Evolutionary conservation across 2,888 invertebrate genomes (phyloP), one percentile per base, ranked within the genome.

Genomic region (Ceraclea dissimilis): DNA sequence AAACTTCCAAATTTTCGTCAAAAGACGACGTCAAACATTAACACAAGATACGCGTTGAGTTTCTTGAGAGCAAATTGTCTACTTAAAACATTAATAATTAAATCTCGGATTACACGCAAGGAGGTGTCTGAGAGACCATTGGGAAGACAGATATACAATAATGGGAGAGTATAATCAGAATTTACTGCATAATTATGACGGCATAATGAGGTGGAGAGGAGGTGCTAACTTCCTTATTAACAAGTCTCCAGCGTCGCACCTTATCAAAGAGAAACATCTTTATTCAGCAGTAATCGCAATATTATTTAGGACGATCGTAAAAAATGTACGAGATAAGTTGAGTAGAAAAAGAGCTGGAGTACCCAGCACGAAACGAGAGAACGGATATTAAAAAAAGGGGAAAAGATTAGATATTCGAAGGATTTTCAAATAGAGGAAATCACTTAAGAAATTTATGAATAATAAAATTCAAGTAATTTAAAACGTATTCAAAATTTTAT

Each of bases 381-480:
- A 13, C 39, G 39, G 39, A 39, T 39, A 39, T 39, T 39, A 39
- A 39, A 39, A 39, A 39, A 39, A 13, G 39, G 39, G 39, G 13
- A 39, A 16, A 39, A 8, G 39, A 39, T 39, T 39, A 13, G 39
- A 39, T 39, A 16, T 16, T 39, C 39, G 16, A 39, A 39, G 39
- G 39, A 39, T 39, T 39, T 39, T 39, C 13, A 39, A 39, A 39
- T 39, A 39, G 39, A 39, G 39, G 39, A 39, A 39, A 39, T 39
- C 39, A 39, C 39, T 39, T 39, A 39, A 39, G 39, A 39, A n/a
- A 39, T 39, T 39, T 39, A 39, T 39, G 39, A 39, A 39, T 39
- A 39, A 39, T 39, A 39, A 39, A 39, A n/a, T 39, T 4, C n/a
- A 13, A 39, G 39, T 16, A 16, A 39, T n/a, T 16, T n/a, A 39